phyloP scores from a whole-genome alignment of 1,140 invertebrate genomes.

The Panagrolaimus sp. region DNA sequence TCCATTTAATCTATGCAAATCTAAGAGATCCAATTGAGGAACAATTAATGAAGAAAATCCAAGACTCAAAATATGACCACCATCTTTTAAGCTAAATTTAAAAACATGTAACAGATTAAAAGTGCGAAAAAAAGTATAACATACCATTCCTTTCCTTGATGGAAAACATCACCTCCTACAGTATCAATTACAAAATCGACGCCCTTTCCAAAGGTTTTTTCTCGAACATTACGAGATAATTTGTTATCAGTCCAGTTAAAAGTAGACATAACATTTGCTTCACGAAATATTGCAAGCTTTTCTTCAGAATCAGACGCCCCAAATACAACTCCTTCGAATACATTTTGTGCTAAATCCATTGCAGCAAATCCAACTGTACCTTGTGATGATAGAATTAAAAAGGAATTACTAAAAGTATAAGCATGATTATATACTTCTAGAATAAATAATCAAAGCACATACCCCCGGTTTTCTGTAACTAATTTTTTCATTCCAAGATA shows the following conservation, averaged over 20 bases:
- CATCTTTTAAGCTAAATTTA: conserved; percentile 31
- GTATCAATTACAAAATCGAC: conserved; percentile 40
- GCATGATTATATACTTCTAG: not conserved
- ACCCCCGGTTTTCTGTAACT: conserved; percentile 30
- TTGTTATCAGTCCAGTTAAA: conserved; percentile 35
- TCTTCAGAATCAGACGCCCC: conserved; percentile 34
- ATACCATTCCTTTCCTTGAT: conserved; percentile 34
- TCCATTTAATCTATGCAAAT: conserved; percentile 34
- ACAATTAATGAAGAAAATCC: conserved; percentile 34
- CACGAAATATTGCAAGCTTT: conserved; percentile 28
- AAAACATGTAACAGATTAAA: not conserved
- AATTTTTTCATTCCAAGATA: conserved; percentile 36
- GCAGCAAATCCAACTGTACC: conserved; percentile 37
- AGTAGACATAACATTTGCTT: conserved; percentile 27
- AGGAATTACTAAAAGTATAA: conserved; percentile 17
- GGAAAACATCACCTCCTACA: conserved; percentile 33
- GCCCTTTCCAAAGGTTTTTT: conserved; percentile 36
- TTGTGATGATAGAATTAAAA: conserved; percentile 26
- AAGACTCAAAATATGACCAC: conserved; percentile 29
- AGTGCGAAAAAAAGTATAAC: not conserved
- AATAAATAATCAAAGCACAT: conserved; percentile 18
- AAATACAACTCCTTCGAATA: conserved; percentile 35
- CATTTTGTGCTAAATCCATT: conserved; percentile 34
- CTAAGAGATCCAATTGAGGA: conserved; percentile 25
- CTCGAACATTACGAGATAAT: conserved; percentile 19